Percentiles rank a stretch among this genome's conserved stretches.
These are phyloP conservation scores for Drosophila engyochracea DNA, from an alignment of 2,888 invertebrate species.

Conservation along the genomic window DNA sequence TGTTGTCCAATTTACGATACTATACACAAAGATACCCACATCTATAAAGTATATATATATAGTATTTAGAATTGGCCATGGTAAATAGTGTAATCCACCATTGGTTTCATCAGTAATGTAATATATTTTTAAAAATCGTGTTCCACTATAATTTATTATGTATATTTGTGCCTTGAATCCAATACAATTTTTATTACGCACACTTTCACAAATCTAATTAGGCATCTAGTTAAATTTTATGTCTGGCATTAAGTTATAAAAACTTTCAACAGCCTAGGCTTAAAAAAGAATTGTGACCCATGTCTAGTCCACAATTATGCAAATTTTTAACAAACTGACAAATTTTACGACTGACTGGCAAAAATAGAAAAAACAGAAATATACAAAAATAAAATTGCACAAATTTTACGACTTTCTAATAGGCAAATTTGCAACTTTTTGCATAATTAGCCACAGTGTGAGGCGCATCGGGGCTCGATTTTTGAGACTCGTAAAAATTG, in stretches of 20 bases:
- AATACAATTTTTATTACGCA: constrained; percentile 1
- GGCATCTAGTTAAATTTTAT: constrained; percentile 48
- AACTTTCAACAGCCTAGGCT: constrained; percentile 34
- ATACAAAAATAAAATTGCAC: constrained; percentile 45
- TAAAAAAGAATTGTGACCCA: constrained; percentile 35
- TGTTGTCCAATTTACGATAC: neutral
- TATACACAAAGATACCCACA: neutral
- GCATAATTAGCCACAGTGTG: constrained; percentile 64
- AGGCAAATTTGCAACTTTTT: constrained; percentile 72
- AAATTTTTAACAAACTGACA: constrained; percentile 43
- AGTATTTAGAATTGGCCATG: neutral
- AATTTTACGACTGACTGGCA: constrained; percentile 45
- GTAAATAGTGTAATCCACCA: neutral
- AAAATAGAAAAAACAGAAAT: neutral
- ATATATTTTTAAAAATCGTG: neutral
- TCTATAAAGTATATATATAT: neutral
- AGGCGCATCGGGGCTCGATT: constrained; percentile 21
- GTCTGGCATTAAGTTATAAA: constrained; percentile 48
- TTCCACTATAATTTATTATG: neutral
- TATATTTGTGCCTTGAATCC: neutral
- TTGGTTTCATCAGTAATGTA: neutral
- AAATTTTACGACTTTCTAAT: constrained; percentile 73
- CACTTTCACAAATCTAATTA: constrained; percentile 38
- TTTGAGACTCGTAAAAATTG: constrained; percentile 58
- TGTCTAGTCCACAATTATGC: constrained; percentile 53